phyloP scores from a whole-genome alignment of 1,140 invertebrate genomes.

The Sitobion miscanthi region DNA sequence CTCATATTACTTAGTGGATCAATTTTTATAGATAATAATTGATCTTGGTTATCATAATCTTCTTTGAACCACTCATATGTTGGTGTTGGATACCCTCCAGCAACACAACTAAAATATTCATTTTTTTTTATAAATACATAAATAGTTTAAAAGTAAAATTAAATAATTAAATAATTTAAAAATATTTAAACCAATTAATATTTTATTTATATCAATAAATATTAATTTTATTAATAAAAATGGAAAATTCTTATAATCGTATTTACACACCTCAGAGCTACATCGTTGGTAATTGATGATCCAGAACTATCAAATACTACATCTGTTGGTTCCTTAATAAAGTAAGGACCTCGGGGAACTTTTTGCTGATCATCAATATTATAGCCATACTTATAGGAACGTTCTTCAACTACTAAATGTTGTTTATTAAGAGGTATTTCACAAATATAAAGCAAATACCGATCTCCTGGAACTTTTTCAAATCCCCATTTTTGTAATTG shows the following conservation, averaged over 20 bases:
- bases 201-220: background rate
- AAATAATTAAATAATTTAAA: background rate
- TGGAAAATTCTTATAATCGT: background rate
- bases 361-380: conserved; percentile 75
- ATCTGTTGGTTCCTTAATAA: conserved; percentile 82
- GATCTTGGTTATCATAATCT: conserved; percentile 78
- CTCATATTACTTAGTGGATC: conserved; percentile 77
- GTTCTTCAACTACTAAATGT: conserved; percentile 73
- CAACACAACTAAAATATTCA: conserved; percentile 71
- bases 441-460: conserved; percentile 84
- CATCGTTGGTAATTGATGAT: conserved; percentile 73
- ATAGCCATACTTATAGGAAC: conserved; percentile 84
- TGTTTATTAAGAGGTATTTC: conserved; percentile 76
- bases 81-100: conserved; percentile 87
- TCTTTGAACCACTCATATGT: conserved; percentile 92
- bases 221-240: background rate
- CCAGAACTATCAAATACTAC: conserved; percentile 84
- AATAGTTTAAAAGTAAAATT: background rate
- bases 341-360: conserved; percentile 85
- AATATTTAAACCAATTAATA: background rate
- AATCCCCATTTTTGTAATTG: conserved; percentile 82
- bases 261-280: conserved; percentile 70
- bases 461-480: conserved; percentile 77
- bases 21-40: conserved; percentile 73
- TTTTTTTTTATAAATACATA: background rate